Base-by-base conservation (phyloP, 2,888 invertebrate species). In the Chesias legatella region DNA sequence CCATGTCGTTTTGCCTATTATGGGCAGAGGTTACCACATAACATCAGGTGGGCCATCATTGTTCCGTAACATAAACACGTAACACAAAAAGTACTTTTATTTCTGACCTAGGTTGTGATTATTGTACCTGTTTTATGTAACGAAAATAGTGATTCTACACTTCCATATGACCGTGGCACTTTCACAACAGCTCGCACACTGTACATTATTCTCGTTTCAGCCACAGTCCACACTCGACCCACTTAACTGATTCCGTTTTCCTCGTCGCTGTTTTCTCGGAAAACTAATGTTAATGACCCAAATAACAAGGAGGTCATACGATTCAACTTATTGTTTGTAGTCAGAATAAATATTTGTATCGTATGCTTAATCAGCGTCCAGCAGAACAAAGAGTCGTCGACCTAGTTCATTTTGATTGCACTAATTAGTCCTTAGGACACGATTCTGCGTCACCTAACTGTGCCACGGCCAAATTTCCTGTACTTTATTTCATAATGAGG, bases 201-300 rank as follows among this genome's bases (percentile, higher is more conserved):
- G 13, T 17, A 17, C 2, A 17, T n/a, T 3, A 17, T 17, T 3
- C 5, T 72, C 79, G 60, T 75, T 77, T 67, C 63, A 72, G 67
- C 69, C 72, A 67, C 63, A 58, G 63, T 67, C 55, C 37, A 33
- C 41, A 52, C 60, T 54, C 68, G 84, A 80, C 84, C 83, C 63
- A 84, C 72, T 71, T 81, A 51, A 49, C 31, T 43, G 58, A 57
- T 51, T 58, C 61, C 51, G 67, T 81, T 84, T 81, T 82, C 84
- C 83, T 83, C 68, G 60, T 76, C 36, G 60, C 64, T 58, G 64
- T 57, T 67, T 79, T 78, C 79, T 70, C 73, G 65, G 73, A 72
- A 77, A 64, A 66, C 56, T 58, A 66, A 66, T 76, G 84, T 78
- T 82, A 83, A 82, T 85, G 85, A 86, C 85, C 84, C 59, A 82